Percentiles rank a stretch among this genome's conserved stretches.
Evolutionary conservation across 1,140 invertebrate genomes (phyloP).

Genomic region (Drosophila mayri): DNA sequence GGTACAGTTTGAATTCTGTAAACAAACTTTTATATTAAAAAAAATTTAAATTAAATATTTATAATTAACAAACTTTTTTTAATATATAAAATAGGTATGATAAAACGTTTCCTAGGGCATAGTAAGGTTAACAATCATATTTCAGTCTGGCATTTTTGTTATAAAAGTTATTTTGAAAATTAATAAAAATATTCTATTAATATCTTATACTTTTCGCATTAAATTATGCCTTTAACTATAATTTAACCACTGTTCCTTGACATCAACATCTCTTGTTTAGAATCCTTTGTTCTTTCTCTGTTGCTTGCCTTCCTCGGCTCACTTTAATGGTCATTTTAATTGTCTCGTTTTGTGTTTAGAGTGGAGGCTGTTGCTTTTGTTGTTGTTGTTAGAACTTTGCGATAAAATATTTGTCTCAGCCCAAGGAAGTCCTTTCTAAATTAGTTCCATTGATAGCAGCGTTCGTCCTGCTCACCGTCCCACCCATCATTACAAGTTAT

Average conservation of each 20-base stretch:
- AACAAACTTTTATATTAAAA: too few species aligned
- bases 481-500: constrained; percentile 69
- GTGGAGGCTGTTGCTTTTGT: constrained; percentile 2
- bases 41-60: background rate
- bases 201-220: background rate
- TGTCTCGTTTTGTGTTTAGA: constrained; percentile 68
- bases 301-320: constrained; percentile 6
- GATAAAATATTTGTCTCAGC: constrained; percentile 58
- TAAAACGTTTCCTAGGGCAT: background rate
- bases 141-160: background rate
- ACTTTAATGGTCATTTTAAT: constrained; percentile 70
- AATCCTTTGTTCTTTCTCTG: background rate
- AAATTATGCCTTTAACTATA: too few species aligned
- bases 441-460: constrained; percentile 70
- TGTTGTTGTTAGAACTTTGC: constrained; percentile 32
- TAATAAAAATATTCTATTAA: background rate
- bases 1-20: background rate
- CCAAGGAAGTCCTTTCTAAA: constrained; percentile 38
- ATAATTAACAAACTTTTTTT: background rate
- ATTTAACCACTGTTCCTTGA: background rate
- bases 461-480: background rate
- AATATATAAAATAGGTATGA: background rate
- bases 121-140: background rate
- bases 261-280: background rate
- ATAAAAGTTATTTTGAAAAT: background rate